These are phyloP conservation scores for Brachymystax lenok DNA, from an alignment of 2,797 vertebrate genomes.

Conservation along the genomic window DNA sequence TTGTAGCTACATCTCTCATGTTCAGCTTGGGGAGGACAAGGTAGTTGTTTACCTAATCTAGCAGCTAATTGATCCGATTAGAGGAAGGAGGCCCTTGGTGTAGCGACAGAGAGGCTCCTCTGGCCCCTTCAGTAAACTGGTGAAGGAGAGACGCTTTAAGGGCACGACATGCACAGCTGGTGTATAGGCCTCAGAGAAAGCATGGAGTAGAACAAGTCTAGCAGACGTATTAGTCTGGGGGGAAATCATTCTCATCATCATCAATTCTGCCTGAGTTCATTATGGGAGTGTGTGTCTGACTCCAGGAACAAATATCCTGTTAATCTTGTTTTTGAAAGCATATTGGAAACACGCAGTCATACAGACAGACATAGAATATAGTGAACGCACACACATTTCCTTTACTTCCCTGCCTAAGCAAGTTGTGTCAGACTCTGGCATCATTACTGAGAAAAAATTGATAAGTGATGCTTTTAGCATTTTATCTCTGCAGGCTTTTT, in stretches of 20 bases:
- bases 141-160: constrained; percentile 12
- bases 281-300: constrained; percentile 28
- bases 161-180: constrained; percentile 7
- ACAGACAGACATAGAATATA: constrained; percentile 13
- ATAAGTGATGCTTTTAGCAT: too few relatives aligned
- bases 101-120: constrained; percentile 32
- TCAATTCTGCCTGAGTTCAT: constrained; percentile 35
- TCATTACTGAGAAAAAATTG: too few relatives aligned
- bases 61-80: constrained; percentile 56
- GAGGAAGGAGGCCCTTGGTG: constrained; percentile 18
- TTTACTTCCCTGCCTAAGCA: too few relatives aligned
- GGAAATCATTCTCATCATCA: constrained; percentile 38
- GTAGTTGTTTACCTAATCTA: constrained; percentile 55
- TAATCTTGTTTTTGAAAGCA: constrained; percentile 45
- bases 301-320: constrained; percentile 34
- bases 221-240: constrained; percentile 10
- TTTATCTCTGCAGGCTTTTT: too few relatives aligned
- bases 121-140: constrained; percentile 24
- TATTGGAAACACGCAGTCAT: background rate
- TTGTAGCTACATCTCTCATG: background rate
- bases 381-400: background rate
- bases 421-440: too few relatives aligned
- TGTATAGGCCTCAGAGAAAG: background rate
- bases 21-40: constrained; percentile 21
- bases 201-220: background rate